Evolutionary conservation across 2,797 vertebrate genomes (phyloP).

Genomic region (Galagoides demidoff): DNA sequence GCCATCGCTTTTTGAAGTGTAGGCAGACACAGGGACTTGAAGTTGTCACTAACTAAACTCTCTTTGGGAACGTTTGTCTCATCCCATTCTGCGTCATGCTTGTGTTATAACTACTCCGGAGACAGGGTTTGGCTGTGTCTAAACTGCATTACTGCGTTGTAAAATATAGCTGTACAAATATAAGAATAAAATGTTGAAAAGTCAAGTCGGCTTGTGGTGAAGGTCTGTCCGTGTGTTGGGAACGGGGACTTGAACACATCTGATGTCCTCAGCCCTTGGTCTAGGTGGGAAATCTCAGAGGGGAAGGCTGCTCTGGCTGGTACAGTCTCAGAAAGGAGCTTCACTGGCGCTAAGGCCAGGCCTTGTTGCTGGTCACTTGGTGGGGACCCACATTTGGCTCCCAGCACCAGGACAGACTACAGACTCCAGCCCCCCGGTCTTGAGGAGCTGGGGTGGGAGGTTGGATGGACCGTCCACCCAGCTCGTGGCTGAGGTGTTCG

Average conservation of each 20-base stretch:
- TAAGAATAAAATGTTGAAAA: slow-evolving; percentile 97
- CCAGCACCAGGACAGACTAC: too few relatives aligned
- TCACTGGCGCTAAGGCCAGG: background rate
- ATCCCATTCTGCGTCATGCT: slow-evolving; percentile 89
- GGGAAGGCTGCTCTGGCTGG: background rate
- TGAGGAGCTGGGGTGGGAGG: background rate
- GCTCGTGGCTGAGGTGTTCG: background rate
- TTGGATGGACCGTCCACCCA: background rate
- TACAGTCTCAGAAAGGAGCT: fast-evolving
- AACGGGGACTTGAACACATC: background rate
- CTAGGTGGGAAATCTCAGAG: fast-evolving
- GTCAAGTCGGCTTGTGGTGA: slow-evolving; percentile 86
- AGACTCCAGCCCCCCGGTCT: background rate
- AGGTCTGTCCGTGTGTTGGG: slow-evolving; percentile 58
- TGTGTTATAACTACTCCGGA: slow-evolving; percentile 95
- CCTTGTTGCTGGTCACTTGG: background rate
- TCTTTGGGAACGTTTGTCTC: slow-evolving; percentile 90
- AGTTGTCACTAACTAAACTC: slow-evolving; percentile 86
- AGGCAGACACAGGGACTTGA: slow-evolving; percentile 85
- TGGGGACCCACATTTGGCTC: fast-evolving
- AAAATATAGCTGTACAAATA: slow-evolving; percentile 99
- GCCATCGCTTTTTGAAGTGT: slow-evolving; percentile 88
- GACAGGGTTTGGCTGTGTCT: slow-evolving; percentile 94
- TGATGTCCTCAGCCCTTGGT: background rate
- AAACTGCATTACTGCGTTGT: slow-evolving; percentile 96